Evolutionary conservation across 1,140 invertebrate genomes (phyloP), one percentile per base, ranked within the genome.

Genomic region (Monochamus saltuarius): DNA sequence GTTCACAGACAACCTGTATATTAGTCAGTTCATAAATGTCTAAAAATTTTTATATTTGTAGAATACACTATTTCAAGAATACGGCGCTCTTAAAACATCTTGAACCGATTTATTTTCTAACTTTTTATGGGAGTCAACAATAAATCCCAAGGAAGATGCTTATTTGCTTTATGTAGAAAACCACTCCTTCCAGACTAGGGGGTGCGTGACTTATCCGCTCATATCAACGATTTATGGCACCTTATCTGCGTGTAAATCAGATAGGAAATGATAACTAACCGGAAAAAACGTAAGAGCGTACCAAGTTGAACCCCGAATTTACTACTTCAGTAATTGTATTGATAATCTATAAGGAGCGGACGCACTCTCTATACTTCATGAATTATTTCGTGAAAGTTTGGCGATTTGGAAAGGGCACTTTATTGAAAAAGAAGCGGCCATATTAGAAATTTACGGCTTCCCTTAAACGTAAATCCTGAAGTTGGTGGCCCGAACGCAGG

Each of bases 381-480:
- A 68, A 64, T 67, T 69, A 71, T 65, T 68, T 64, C 61, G 47
- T 50, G 61, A 61, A 68, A 67, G 66, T 69, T 71, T 62, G 64
- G 51, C 58, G 68, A 52, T 54, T 60, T 61, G 65, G 64, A 68
- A 69, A 52, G 57, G 55, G 68, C 64, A 67, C 68, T 73, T 73
- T 73, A 73, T 71, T 71, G 70, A 69, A 73, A 70, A 67, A 69
- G 69, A 71, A 67, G 50, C 22, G 61, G 59, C 55, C 59, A 59
- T 65, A 63, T 67, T 62, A 56, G 55, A 63, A 66, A 71, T 72
- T 73, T 71, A 70, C 70, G 67, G 66, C 68, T 70, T 73, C 70
- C 70, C 61, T 66, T 65, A 60, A 55, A 66, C 66, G 66, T 72
- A 72, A 73, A 71, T 71, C 66, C 55, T 60, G 62, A 64, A 69